Percentiles rank a stretch among this genome's conserved stretches.
Evolutionary conservation across 2,888 invertebrate species (phyloP).

Genomic region (Leptopilina syphax): DNA sequence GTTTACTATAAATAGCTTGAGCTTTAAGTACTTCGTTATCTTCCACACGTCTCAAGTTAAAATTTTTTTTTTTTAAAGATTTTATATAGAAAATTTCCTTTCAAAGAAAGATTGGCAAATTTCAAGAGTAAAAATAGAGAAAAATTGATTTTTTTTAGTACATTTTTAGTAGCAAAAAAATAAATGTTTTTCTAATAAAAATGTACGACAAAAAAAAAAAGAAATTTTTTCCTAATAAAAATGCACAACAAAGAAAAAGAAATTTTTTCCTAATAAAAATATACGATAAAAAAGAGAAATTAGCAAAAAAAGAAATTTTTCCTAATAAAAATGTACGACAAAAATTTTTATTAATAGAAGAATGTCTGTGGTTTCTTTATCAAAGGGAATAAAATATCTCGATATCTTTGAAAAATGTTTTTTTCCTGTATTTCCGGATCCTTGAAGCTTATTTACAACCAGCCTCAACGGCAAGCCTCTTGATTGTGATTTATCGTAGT

Average conservation of each 20-base stretch:
- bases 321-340: neutral
- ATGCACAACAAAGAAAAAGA: too few relatives aligned
- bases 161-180: too few relatives aligned
- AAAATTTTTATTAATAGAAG: neutral
- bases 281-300: too few relatives aligned
- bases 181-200: too few relatives aligned
- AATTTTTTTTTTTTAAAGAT: neutral
- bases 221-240: too few relatives aligned
- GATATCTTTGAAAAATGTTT: neutral
- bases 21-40: slow-evolving; percentile 1
- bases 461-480: slow-evolving; percentile 43
- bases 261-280: too few relatives aligned
- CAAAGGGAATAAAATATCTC: neutral
- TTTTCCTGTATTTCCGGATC: neutral
- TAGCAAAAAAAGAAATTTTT: too few relatives aligned
- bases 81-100: neutral
- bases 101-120: too few relatives aligned
- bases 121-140: too few relatives aligned
- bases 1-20: neutral
- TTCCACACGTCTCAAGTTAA: neutral
- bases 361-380: neutral
- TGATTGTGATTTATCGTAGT: slow-evolving; percentile 51
- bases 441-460: slow-evolving; percentile 30
- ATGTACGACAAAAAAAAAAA: neutral
- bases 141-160: too few relatives aligned